Evolutionary conservation across 2,888 invertebrate genomes (phyloP).

Genomic region (Helobdella robusta): DNA sequence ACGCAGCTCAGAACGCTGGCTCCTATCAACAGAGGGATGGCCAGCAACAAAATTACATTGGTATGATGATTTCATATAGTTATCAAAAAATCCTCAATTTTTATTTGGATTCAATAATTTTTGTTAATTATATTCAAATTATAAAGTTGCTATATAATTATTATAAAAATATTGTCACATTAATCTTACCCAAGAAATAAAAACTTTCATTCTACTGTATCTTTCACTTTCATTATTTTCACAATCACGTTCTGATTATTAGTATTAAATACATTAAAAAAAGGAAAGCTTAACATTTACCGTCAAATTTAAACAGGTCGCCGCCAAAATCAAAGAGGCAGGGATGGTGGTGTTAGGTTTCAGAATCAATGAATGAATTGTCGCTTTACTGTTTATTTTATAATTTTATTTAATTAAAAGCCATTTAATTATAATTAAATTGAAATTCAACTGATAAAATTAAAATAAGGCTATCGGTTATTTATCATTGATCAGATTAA

Average conservation of each 20-base stretch:
- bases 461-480: neutral
- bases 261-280: no score
- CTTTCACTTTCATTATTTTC: no score
- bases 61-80: no score
- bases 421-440: no score
- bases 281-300: neutral
- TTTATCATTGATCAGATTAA: no score
- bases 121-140: neutral
- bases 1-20: slow-evolving; percentile 3
- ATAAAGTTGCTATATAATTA: neutral
- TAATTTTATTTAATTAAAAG: neutral
- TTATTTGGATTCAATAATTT: neutral
- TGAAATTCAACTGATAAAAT: neutral
- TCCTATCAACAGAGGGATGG: slow-evolving; percentile 23
- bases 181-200: neutral
- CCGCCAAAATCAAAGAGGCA: slow-evolving; percentile 10
- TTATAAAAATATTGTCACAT: neutral
- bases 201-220: neutral
- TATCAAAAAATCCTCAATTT: no score
- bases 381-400: neutral
- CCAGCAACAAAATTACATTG: slow-evolving; percentile 23
- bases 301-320: neutral
- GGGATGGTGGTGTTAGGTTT: slow-evolving; percentile 4
- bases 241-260: no score
- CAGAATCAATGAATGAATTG: neutral